Base-by-base conservation (phyloP, 2,888 invertebrate species). In the Andrena fulva region DNA sequence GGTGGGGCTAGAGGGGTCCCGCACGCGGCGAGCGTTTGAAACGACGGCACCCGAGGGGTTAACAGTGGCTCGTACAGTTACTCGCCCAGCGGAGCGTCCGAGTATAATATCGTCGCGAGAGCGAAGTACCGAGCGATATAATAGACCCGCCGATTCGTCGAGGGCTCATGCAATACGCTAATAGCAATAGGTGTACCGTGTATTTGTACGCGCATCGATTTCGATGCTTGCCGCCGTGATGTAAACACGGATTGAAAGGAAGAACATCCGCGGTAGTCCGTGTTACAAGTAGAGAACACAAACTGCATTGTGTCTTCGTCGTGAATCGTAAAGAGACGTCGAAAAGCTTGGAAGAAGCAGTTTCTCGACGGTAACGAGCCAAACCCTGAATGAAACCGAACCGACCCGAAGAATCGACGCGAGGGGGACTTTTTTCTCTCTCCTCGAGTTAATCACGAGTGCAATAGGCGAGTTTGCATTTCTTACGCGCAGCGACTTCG, bases 181-280 rank as follows among this genome's bases (percentile, higher is more conserved):
- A 67, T 71, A 78, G 75, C 78, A 78, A 78, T 78, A 78, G 78
- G 16, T 78, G 54, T 54, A 67, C 42, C 35, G 68, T 56, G 68
- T 74, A 63, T 68, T 68, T 74, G 33, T 63, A 75, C 33, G 54
- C 74, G 42, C 48, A 48, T 24, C 33, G 52, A 33, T 72, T 68
- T 24, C 29, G 24, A 56, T 4, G 59, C 72, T 54, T 67, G 50
- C 62, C 29, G 52, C 72, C 62, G 62, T 63, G 63, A 56, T 56
- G 16, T 16, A 60, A 20, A 54, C 63, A 75, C 68, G 50, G 75
- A 75, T 42, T 42, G 16, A 16, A 73, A 33, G 33, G 27, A 27
- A 33, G 50, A 67, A 73, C 60, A 73, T 27, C 59, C 10, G 35
- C 66, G 10, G 29, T 67, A 24, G 54, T 56, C 8, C 54, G 62